Conservation (phyloP, 2,113 vertebrate species). For the Sceloporus undulatus region DNA sequence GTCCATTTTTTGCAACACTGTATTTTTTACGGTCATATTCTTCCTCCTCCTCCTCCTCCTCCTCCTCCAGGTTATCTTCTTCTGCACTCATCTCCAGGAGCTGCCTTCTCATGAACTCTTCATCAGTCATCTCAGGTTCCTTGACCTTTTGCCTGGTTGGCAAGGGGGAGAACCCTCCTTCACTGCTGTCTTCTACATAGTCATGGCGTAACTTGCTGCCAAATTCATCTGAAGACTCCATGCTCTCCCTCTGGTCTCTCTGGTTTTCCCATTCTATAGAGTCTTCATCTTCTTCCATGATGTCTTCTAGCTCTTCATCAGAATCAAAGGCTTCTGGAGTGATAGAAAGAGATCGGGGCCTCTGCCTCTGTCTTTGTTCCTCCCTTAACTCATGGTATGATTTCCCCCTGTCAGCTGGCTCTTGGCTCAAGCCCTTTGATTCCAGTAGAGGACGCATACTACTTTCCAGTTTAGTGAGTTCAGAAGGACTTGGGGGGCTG, state of each 20-base stretch:
- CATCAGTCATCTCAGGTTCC: constrained; percentile 86
- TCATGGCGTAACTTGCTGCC: constrained; percentile 95
- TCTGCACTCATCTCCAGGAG: constrained; percentile 98
- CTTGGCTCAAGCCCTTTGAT: constrained; percentile 75
- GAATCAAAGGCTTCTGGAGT: constrained; percentile 90
- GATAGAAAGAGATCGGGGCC: constrained; percentile 93
- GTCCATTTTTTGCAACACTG: constrained; percentile 78
- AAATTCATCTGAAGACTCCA: constrained; percentile 93
- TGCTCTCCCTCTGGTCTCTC: constrained; percentile 81
- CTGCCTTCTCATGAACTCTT: constrained; percentile 97
- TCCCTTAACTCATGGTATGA: constrained; percentile 73
- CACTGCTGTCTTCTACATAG: constrained; percentile 96
- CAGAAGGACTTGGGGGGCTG: constrained; percentile 88
- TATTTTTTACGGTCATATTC: constrained; percentile 75
- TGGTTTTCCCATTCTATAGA: constrained; percentile 87
- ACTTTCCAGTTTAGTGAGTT: constrained; percentile 93
- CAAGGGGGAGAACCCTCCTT: constrained; percentile 91
- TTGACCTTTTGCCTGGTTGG: constrained; percentile 84
- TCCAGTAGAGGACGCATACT: constrained; percentile 90
- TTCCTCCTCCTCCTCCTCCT: constrained; percentile 83
- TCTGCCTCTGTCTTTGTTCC: constrained; percentile 85
- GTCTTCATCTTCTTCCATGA: constrained; percentile 92
- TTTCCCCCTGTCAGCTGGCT: constrained; percentile 65
- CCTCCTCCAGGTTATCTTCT: constrained; percentile 90
- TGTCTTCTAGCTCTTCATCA: constrained; percentile 92